Conservation (phyloP, 2,113 vertebrate species). For the Anthoscopus minutus region DNA sequence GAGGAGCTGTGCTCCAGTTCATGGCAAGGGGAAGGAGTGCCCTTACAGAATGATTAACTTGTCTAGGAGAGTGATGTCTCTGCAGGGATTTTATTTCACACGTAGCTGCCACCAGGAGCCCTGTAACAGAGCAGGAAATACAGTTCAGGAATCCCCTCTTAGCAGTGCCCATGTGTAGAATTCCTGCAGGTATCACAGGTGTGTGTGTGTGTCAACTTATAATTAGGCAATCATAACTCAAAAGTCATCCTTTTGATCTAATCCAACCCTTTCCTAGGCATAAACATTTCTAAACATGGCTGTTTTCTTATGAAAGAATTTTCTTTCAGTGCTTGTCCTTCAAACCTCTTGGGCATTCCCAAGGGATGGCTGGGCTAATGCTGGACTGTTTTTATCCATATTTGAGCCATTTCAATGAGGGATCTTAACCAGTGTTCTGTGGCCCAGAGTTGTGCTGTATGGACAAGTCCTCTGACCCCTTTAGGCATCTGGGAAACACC, state of each 20-base stretch:
- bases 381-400: neutral
- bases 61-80: slow-evolving; percentile 27
- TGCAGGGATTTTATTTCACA: neutral
- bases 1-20: neutral
- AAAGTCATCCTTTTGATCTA: neutral
- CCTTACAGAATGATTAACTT: slow-evolving; percentile 39
- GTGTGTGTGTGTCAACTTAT: neutral
- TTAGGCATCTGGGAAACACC: neutral
- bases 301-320: neutral
- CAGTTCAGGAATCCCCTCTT: neutral
- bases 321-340: neutral
- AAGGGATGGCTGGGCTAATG: neutral
- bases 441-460: neutral
- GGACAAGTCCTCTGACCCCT: neutral
- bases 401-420: neutral
- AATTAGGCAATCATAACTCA: neutral
- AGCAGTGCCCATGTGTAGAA: neutral
- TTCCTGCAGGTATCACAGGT: neutral
- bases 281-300: neutral
- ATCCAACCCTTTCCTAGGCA: neutral
- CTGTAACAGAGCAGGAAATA: neutral
- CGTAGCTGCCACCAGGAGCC: neutral
- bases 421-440: neutral
- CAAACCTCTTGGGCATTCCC: neutral
- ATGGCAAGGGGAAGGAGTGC: neutral